phyloP scores from a whole-genome alignment of 2,888 invertebrate species.

The Lordiphosa fenestrarum region DNA sequence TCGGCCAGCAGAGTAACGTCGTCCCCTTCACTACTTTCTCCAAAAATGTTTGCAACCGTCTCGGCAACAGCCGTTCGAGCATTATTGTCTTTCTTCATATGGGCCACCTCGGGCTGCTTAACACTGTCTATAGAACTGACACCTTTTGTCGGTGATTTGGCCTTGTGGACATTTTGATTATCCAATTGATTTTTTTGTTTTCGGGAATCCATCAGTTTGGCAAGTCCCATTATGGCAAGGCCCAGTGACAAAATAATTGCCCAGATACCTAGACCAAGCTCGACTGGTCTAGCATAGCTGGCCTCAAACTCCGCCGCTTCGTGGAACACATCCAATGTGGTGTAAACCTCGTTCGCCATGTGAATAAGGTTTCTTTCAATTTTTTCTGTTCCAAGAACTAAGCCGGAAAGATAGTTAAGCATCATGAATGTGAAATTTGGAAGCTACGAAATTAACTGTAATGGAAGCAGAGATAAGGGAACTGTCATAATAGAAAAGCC shows the following conservation, averaged over 20 bases:
- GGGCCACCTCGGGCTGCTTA: too few relatives aligned
- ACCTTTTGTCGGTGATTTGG: too few relatives aligned
- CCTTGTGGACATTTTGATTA: too few relatives aligned
- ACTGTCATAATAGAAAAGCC: conserved; percentile 1
- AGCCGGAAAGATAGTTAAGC: conserved; percentile 20
- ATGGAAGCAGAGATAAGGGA: not conserved
- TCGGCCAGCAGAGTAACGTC: too few relatives aligned
- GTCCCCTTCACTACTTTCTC: too few relatives aligned
- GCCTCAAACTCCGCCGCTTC: conserved; percentile 11
- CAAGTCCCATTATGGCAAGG: conserved; percentile 1
- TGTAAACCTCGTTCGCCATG: conserved; percentile 45
- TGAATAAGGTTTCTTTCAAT: conserved; percentile 36
- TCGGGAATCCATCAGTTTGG: not conserved
- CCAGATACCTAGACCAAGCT: conserved; percentile 13
- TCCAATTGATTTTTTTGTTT: too few relatives aligned
- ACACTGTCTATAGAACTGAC: too few relatives aligned
- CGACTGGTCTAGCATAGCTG: conserved; percentile 10
- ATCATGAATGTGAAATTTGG: conserved; percentile 22
- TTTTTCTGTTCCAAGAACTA: conserved; percentile 18
- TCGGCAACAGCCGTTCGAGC: too few relatives aligned
- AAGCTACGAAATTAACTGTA: not conserved
- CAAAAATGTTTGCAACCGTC: too few relatives aligned
- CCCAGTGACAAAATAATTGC: conserved; percentile 25
- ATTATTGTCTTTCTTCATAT: too few relatives aligned
- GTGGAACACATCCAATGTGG: conserved; percentile 22